phyloP scores from a whole-genome alignment of 2,797 vertebrate genomes.

The Tolypeutes matacus region DNA sequence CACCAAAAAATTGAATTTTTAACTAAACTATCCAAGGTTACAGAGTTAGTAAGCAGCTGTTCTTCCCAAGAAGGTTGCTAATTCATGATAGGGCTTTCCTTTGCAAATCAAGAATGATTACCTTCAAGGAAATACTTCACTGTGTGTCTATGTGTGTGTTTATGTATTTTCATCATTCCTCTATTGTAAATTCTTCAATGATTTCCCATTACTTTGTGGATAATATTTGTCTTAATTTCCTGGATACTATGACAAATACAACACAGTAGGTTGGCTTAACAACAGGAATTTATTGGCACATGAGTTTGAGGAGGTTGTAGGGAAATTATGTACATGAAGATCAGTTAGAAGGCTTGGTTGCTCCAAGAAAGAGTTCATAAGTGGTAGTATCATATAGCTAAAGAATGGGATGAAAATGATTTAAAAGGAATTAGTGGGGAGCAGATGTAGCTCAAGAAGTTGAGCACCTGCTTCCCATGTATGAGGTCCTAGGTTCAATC shows the following conservation, averaged over 20 bases:
- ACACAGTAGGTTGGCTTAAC: too few species aligned
- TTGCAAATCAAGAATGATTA: conserved; percentile 62
- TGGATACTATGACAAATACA: too few species aligned
- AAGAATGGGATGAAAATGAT: neutral
- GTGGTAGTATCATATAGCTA: neutral
- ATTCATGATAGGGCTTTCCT: conserved; percentile 53
- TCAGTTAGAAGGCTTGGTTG: neutral
- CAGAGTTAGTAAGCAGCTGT: conserved; percentile 29
- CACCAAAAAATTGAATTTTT: conserved; percentile 55
- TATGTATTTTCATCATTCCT: neutral
- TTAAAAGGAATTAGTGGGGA: neutral
- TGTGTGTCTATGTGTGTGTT: neutral
- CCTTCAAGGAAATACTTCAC: neutral
- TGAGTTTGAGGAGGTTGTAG: neutral
- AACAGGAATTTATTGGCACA: too few species aligned
- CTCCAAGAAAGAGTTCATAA: neutral
- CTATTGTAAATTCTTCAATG: neutral
- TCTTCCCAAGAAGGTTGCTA: conserved; percentile 32
- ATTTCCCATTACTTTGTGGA: neutral
- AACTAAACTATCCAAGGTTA: neutral
- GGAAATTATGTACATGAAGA: neutral
- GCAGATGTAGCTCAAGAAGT: too few species aligned
- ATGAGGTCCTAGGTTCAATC: too few species aligned
- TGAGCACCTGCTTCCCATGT: too few species aligned
- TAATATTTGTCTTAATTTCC: neutral